These are phyloP conservation scores for Lamprologus tigripictilis DNA, from an alignment of 2,113 vertebrate species.

Conservation along the genomic window DNA sequence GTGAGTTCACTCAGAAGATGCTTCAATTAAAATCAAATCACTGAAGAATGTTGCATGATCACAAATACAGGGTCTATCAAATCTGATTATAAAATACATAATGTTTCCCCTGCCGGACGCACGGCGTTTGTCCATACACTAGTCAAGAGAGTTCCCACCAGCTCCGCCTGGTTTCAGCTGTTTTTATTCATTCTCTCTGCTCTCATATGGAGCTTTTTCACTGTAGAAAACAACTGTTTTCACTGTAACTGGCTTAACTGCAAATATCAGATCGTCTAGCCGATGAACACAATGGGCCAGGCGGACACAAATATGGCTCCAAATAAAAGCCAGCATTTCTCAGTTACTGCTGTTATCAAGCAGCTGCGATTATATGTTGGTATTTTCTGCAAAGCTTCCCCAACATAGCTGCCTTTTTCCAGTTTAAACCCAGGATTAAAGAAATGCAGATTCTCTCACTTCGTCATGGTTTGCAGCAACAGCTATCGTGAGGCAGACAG, in stretches of 20 bases:
- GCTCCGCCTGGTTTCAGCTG: not conserved
- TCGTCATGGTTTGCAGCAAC: not conserved
- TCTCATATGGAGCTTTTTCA: not conserved
- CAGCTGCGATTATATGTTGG: not conserved
- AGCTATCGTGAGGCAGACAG: not conserved
- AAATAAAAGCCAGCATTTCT: not conserved
- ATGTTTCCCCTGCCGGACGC: not conserved
- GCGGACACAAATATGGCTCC: not conserved
- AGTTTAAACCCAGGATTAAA: not conserved
- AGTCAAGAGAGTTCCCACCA: not conserved
- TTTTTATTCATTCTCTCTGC: not conserved
- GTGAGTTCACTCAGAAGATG: not conserved
- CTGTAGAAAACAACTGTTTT: not conserved
- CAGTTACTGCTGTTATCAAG: not conserved
- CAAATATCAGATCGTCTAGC: not conserved
- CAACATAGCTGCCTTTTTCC: not conserved
- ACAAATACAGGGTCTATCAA: not conserved
- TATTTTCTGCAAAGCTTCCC: not conserved
- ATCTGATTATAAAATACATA: not conserved
- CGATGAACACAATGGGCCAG: not conserved
- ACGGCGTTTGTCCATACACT: not conserved
- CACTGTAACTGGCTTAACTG: not conserved
- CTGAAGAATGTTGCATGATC: not conserved
- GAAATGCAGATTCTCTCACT: not conserved
- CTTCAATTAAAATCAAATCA: not conserved